Conservation (phyloP, 2,888 invertebrate genomes). For the Aricia artaxerxes region DNA sequence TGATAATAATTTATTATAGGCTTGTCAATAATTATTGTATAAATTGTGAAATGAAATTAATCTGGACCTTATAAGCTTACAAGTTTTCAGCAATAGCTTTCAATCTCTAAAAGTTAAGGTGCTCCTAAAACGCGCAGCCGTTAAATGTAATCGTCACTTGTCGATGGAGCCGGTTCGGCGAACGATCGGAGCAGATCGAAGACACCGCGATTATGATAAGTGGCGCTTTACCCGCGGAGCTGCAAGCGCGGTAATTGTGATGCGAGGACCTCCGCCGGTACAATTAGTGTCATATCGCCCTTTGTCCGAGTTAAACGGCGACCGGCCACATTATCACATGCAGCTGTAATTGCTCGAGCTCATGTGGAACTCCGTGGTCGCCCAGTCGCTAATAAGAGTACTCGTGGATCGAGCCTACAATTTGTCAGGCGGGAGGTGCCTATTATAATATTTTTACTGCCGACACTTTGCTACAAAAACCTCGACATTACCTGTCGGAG, state of each 20-base stretch:
- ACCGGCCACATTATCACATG: neutral
- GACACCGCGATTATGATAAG: conserved; percentile 13
- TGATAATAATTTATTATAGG: too few species aligned
- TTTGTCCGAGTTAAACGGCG: neutral
- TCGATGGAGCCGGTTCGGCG: neutral
- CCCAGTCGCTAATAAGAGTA: neutral
- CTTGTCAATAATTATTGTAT: too few species aligned
- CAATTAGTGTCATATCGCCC: conserved; percentile 15
- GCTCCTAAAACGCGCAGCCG: neutral
- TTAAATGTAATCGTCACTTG: neutral
- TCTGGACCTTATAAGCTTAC: too few species aligned
- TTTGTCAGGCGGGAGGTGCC: neutral
- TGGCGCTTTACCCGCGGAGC: conserved; percentile 14
- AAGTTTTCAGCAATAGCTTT: too few species aligned
- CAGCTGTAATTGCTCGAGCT: neutral
- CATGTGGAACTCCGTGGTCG: neutral
- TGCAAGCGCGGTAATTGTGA: neutral
- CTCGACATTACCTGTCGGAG: neutral
- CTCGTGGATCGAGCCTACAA: neutral
- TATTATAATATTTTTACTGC: neutral
- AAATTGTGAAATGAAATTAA: too few species aligned
- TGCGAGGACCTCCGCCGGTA: neutral
- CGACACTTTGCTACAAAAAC: neutral
- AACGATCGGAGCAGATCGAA: conserved; percentile 3
- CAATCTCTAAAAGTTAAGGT: neutral